Evolutionary conservation across 1,140 invertebrate species (phyloP).

Genomic region (Orussus abietinus): DNA sequence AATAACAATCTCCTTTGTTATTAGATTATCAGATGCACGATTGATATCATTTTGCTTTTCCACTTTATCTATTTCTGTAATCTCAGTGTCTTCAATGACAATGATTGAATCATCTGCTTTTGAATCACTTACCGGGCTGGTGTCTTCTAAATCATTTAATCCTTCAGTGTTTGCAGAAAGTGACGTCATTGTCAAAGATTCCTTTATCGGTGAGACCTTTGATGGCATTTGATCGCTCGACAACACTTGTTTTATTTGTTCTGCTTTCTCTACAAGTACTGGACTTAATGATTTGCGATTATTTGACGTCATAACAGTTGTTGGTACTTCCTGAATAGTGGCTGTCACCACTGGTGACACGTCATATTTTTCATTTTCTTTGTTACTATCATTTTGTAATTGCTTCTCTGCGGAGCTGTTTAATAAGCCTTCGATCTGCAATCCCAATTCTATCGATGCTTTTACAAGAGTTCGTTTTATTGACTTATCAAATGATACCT

Average conservation of each 20-base stretch:
- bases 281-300: slow-evolving; percentile 6
- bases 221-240: background rate
- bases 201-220: no score
- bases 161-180: no score
- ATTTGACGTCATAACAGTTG: slow-evolving; percentile 2
- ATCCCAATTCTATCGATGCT: slow-evolving; percentile 15
- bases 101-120: background rate
- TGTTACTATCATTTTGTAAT: slow-evolving; percentile 20
- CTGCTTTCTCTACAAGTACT: background rate
- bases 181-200: no score
- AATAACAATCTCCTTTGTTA: background rate
- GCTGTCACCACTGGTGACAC: no score
- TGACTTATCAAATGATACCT: no score
- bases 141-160: no score
- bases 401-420: slow-evolving; percentile 8
- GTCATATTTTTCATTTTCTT: slow-evolving; percentile 22
- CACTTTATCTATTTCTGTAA: background rate
- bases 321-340: no score
- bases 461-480: no score
- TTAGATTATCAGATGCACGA: no score
- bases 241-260: slow-evolving; percentile 3
- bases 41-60: slow-evolving; percentile 3
- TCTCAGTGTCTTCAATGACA: slow-evolving; percentile 1
- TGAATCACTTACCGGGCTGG: no score
- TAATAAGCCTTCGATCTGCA: slow-evolving; percentile 12